These are phyloP conservation scores for Odobenus rosmarus DNA, from an alignment of 2,113 vertebrate species.

Conservation along the genomic window DNA sequence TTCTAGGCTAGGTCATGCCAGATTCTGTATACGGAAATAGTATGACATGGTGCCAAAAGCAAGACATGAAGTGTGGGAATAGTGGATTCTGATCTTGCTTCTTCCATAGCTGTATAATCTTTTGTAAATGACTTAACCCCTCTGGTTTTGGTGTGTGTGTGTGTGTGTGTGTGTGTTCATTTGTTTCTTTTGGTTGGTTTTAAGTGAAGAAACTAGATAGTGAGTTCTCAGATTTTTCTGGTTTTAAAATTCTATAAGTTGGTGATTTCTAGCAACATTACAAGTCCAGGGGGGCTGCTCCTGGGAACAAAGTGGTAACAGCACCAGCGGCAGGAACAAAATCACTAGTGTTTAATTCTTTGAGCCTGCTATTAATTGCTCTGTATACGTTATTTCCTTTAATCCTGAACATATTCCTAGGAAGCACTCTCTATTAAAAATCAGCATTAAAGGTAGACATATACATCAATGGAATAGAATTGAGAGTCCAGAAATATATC, in stretches of 20 bases:
- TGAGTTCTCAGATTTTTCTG: not conserved
- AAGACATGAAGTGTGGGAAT: not conserved
- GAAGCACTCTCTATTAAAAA: not conserved
- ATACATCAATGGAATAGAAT: not conserved
- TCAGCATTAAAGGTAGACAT: not conserved
- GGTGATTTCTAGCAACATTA: not conserved
- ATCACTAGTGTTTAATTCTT: not conserved
- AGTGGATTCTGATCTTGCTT: not conserved
- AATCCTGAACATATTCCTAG: not conserved
- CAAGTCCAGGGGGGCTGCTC: not conserved
- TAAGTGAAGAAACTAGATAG: not conserved
- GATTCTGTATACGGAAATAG: not conserved
- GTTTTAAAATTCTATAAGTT: not conserved
- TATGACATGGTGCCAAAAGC: not conserved
- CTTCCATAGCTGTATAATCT: not conserved
- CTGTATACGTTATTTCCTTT: not conserved
- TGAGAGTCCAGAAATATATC: not conserved
- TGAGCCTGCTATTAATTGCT: not conserved
- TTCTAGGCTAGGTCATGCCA: not conserved
- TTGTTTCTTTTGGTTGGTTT: not conserved
- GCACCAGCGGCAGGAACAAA: not conserved
- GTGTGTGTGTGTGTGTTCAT: too few species aligned
- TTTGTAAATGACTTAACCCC: not conserved
- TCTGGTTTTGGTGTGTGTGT: not conserved
- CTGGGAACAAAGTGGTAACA: not conserved